Evolutionary conservation across 2,888 invertebrate genomes (phyloP).

Genomic region (Sinopyrophorus schimmeli): DNA sequence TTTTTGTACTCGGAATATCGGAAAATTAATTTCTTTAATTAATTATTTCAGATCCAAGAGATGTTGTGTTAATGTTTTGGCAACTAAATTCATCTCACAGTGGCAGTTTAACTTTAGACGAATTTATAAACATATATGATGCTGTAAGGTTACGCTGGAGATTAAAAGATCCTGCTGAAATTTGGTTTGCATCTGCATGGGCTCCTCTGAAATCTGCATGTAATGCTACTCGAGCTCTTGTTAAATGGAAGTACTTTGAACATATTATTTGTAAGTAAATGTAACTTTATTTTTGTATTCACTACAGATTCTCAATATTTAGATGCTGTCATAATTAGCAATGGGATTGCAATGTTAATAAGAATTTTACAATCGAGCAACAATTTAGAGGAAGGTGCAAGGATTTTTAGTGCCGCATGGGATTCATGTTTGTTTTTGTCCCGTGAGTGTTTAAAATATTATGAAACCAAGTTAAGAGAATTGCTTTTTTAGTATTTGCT

Average conservation of each 20-base stretch:
- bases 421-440: slow-evolving; percentile 73
- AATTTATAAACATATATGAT: slow-evolving; percentile 76
- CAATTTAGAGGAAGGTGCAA: slow-evolving; percentile 67
- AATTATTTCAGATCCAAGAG: slow-evolving; percentile 69
- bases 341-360: slow-evolving; percentile 74
- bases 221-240: slow-evolving; percentile 63
- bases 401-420: slow-evolving; percentile 72
- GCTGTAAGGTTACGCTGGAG: slow-evolving; percentile 76
- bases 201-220: slow-evolving; percentile 65
- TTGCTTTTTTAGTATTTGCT: slow-evolving; percentile 68
- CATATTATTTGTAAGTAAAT: slow-evolving; percentile 68
- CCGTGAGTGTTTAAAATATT: too few relatives aligned
- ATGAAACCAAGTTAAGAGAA: too few relatives aligned
- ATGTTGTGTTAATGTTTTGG: slow-evolving; percentile 80
- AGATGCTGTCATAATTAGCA: slow-evolving; percentile 74
- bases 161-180: slow-evolving; percentile 67
- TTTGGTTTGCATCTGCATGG: slow-evolving; percentile 72
- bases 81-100: slow-evolving; percentile 70
- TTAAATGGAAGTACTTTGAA: slow-evolving; percentile 75
- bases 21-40: not conserved
- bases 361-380: slow-evolving; percentile 69
- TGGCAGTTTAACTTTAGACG: slow-evolving; percentile 69
- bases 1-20: too few relatives aligned
- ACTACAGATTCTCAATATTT: too few relatives aligned
- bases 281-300: not conserved